Base-by-base conservation (phyloP, 2,888 invertebrate genomes). In the Thecocarcelia acutangulata region DNA sequence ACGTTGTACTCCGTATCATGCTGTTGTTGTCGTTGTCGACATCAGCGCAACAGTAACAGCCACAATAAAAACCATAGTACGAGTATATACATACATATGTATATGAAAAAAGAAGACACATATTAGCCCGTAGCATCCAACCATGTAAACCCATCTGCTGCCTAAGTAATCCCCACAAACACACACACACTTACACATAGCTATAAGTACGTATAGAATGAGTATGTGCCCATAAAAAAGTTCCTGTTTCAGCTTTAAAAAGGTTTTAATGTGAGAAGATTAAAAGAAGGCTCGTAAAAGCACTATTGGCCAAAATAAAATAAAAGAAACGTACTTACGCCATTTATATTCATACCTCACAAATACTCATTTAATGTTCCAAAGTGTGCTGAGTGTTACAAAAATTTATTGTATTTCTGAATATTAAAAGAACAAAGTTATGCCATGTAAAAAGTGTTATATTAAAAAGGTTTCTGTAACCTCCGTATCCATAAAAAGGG, bases 261-360 rank as follows among this genome's bases (percentile, higher is more conserved):
- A 48, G 73, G 58, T 66, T 82, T 82, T 70, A 82, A 82, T 82
- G 81, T 74, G 77, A 82, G 69, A 82, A 82, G 82, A 74, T 82
- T 82, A 78, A 74, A 78, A 50, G 56, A 82, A 75, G 74, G 66
- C 63, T 61, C 48, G 58, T 48, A 56, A 56, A 72, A 73, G 66
- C 33, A 44, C 44, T 28, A 59, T 33, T 66, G 78, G 50, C 58
- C 42, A 37, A 72, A 42, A 64, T 11, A n/a, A 66, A 37, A 28
- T 17, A n/a, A 15, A 24, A 48, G 12, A 8, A 75, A 48, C n/a
- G 19, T 50, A 19, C 37, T 33, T 33, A 5, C 9, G 17, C 28
- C 21, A 44, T 58, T 56, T 33, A 33, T 21, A 52, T 68, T 63
- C 12, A 52, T 59, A 12, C n/a, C 28, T 12, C 50, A n/a, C 40